Evolutionary conservation across 2,888 invertebrate species (phyloP).

Genomic region (Xylocampa areola): DNA sequence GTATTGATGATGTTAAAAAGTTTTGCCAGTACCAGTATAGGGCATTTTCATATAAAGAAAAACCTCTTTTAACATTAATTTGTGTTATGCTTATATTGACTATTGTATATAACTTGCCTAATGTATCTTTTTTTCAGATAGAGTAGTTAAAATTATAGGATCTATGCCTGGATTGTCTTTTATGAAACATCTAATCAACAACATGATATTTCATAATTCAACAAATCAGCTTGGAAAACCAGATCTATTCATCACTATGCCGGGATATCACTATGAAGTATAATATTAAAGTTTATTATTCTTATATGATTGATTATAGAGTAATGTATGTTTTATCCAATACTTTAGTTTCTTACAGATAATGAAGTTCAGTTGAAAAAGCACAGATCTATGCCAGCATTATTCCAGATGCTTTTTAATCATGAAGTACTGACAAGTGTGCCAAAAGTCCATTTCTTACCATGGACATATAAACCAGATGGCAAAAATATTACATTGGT

Average conservation of each 20-base stretch:
- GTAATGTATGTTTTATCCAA: conserved; percentile 55
- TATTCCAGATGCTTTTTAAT: conserved; percentile 93
- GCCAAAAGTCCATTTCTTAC: conserved; percentile 91
- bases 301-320: neutral
- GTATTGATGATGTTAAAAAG: too few relatives aligned
- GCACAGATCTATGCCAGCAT: conserved; percentile 90
- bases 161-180: conserved; percentile 89
- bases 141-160: conserved; percentile 90
- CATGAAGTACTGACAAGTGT: conserved; percentile 90
- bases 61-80: too few relatives aligned
- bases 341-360: conserved; percentile 90
- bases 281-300: conserved; percentile 46
- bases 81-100: neutral
- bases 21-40: too few relatives aligned
- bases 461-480: conserved; percentile 86
- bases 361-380: conserved; percentile 89
- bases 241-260: conserved; percentile 91
- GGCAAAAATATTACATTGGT: conserved; percentile 75
- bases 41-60: too few relatives aligned
- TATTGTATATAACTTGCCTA: neutral
- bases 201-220: conserved; percentile 90
- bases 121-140: conserved; percentile 81
- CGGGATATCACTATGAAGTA: conserved; percentile 91
- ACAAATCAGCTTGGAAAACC: conserved; percentile 90
- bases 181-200: conserved; percentile 91